Percentiles rank a stretch among this genome's conserved stretches.
Evolutionary conservation across 1,140 invertebrate species (phyloP).

Genomic region (Phenacoccus solenopsis): DNA sequence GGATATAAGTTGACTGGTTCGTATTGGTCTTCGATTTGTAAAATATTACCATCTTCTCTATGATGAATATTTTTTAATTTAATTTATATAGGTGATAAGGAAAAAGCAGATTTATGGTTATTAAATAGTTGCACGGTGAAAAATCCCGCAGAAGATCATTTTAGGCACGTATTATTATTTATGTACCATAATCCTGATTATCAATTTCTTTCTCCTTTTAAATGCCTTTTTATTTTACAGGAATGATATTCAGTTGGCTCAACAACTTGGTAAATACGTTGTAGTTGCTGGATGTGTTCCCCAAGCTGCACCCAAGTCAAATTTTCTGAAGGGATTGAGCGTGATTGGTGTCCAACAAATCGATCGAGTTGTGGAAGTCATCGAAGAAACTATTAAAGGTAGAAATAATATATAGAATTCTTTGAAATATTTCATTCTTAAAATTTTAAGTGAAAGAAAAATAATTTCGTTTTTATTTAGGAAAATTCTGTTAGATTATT

Average conservation of each 20-base stretch:
- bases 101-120: conserved; percentile 80
- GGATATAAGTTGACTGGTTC: conserved; percentile 67
- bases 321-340: conserved; percentile 67
- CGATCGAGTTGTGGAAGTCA: conserved; percentile 95
- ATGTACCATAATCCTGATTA: too few relatives aligned
- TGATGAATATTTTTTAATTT: conserved; percentile 16
- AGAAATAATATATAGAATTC: conserved; percentile 28
- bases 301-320: conserved; percentile 65
- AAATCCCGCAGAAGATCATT: conserved; percentile 91
- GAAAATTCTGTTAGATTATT: conserved; percentile 64
- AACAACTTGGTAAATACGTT: conserved; percentile 62
- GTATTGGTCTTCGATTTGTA: background rate
- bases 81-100: conserved; percentile 48
- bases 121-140: conserved; percentile 97
- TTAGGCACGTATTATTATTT: too few relatives aligned
- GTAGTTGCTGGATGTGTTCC: conserved; percentile 95
- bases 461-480: conserved; percentile 33
- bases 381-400: conserved; percentile 93
- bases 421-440: background rate
- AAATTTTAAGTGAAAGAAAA: background rate
- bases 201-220: background rate
- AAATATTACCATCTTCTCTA: background rate
- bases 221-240: conserved; percentile 33
- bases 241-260: conserved; percentile 77
- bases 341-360: conserved; percentile 96